Evolutionary conservation across 1,140 invertebrate genomes (phyloP), one percentile per base, ranked within the genome.

Genomic region (Pantala flavescens): DNA sequence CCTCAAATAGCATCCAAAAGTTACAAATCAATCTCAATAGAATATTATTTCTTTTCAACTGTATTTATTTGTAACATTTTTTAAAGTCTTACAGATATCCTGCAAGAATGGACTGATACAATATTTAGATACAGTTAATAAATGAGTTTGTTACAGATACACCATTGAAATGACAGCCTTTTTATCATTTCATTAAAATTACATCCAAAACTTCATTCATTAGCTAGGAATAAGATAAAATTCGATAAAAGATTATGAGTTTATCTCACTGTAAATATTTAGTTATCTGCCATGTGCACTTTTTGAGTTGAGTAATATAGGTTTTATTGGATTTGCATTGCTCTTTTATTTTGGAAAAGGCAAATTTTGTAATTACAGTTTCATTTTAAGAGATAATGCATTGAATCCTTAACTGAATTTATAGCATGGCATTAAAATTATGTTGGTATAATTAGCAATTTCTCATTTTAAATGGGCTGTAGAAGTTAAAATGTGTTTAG

Each of bases 401-500:
- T 71, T 10, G 21, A 71, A 24, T 23, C 16, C 16, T 71, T 71
- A 24, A 19, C 71, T 36, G 21, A 71, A 71, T 71, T 23, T 5
- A 14, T 71, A 71, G 28, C 71, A 24, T 71, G 28, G 28, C 28
- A 71, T 71, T 71, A 14, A 71, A 24, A 24, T 36, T 23, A 5
- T 36, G 71, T 71, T 71, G 23, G 12, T 71, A 24, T 24, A 23
- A 24, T 71, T 71, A 24, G 71, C 12, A 71, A 71, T 36, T 71
- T 71, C 71, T 19, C 16, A 23, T 24, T 71, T 71, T 71, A 19
- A 71, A 24, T 71, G 23, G 23, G 23, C 28, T 14, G 23, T 24
- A 71, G 71, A 71, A n/a, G 23, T 71, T 63, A 21, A 63, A 63
- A 63, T 63, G 49, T 63, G 49, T 63, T 21, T 63, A 36, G 28